Evolutionary conservation across 2,113 vertebrate genomes (phyloP).

Genomic region (Tympanuchus pallidicinctus): DNA sequence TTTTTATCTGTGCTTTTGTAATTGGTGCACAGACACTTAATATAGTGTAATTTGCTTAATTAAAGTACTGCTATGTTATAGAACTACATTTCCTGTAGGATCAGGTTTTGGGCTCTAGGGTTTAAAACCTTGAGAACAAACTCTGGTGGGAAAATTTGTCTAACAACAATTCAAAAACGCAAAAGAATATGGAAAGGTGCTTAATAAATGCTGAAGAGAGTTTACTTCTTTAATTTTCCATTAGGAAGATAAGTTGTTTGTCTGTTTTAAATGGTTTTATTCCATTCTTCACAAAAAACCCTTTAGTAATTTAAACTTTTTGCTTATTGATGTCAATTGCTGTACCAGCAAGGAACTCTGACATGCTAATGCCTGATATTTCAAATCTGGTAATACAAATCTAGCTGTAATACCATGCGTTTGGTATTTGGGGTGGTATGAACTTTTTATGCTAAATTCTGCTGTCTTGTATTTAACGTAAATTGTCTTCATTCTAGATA

Average conservation of each 20-base stretch:
- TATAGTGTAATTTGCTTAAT: not conserved
- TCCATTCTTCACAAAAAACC: not conserved
- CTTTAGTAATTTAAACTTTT: not conserved
- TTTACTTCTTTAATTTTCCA: not conserved
- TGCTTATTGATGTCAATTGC: not conserved
- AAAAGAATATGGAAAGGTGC: not conserved
- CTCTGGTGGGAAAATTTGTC: not conserved
- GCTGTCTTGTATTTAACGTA: not conserved
- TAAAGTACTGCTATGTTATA: not conserved
- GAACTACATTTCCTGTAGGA: not conserved
- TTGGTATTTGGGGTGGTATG: not conserved
- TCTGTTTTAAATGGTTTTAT: not conserved
- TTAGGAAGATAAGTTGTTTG: not conserved
- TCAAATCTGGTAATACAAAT: not conserved
- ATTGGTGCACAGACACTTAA: not conserved
- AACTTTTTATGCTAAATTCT: not conserved
- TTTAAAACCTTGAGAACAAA: not conserved
- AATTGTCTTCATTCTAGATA: conserved; percentile 59
- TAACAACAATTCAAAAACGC: not conserved
- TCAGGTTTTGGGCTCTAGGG: not conserved
- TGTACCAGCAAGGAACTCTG: not conserved
- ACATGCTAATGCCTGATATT: not conserved
- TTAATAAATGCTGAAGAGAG: not conserved
- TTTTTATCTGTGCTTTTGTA: not conserved
- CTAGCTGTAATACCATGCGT: not conserved